These are phyloP conservation scores for Serranochromis macrocephalus DNA, from an alignment of 2,113 vertebrate genomes.

Conservation along the genomic window DNA sequence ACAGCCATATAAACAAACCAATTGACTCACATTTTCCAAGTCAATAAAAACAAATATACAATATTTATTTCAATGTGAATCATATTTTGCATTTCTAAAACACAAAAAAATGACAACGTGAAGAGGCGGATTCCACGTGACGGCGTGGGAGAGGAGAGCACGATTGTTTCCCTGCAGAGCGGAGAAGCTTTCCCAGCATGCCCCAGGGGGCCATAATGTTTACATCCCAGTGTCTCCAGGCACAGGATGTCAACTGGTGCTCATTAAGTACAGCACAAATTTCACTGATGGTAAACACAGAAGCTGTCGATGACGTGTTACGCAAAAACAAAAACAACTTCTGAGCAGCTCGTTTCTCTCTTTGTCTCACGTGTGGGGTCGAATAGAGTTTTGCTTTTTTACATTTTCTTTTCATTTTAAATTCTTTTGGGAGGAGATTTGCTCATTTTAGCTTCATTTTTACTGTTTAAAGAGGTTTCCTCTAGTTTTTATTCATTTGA, in stretches of 20 bases:
- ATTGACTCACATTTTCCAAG: not conserved
- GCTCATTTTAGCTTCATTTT: not conserved
- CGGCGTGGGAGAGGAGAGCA: not conserved
- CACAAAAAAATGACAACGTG: not conserved
- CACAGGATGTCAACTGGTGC: not conserved
- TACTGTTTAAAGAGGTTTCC: accelerated
- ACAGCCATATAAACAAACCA: not conserved
- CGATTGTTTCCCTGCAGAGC: not conserved
- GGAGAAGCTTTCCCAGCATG: slow-evolving; percentile 25
- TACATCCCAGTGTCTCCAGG: not conserved
- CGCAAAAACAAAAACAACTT: not conserved
- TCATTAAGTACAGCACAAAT: not conserved
- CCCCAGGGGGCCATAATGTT: not conserved
- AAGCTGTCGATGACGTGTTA: not conserved
- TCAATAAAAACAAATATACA: not conserved
- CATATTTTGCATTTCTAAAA: not conserved
- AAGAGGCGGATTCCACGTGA: not conserved
- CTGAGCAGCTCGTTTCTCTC: not conserved
- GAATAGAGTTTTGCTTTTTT: not conserved
- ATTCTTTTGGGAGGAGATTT: not conserved
- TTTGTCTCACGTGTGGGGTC: not conserved
- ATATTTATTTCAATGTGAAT: not conserved
- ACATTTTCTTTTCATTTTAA: not conserved
- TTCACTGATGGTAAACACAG: not conserved
- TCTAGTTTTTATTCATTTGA: not conserved